These are phyloP conservation scores for Turdus rufiventris DNA, from an alignment of 2,113 vertebrate species.

Conservation along the genomic window DNA sequence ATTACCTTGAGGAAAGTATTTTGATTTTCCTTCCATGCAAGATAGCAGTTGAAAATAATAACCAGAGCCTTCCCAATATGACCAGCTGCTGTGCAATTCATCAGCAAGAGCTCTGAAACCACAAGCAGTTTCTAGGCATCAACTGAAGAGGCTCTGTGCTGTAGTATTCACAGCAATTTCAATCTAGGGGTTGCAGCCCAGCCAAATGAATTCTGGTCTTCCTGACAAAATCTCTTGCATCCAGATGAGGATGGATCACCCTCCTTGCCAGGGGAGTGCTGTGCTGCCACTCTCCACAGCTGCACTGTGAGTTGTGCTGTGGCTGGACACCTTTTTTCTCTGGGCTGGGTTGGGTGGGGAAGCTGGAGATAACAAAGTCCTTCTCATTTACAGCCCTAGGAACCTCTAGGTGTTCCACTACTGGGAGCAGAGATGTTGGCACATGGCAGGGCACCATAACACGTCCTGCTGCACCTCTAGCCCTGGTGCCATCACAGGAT, in stretches of 20 bases:
- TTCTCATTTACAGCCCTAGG: neutral
- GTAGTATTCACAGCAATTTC: neutral
- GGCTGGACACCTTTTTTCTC: neutral
- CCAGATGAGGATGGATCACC: neutral
- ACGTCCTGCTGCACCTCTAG: neutral
- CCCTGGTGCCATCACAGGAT: neutral
- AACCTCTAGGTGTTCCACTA: neutral
- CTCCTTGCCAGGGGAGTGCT: neutral
- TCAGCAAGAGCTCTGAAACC: slow-evolving; percentile 3
- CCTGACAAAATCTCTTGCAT: neutral
- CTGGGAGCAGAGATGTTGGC: neutral
- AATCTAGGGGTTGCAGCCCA: neutral
- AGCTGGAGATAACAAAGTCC: neutral
- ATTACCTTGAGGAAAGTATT: slow-evolving; percentile 49
- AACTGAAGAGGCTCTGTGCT: neutral
- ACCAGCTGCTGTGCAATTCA: slow-evolving; percentile 23
- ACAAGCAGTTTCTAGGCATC: neutral
- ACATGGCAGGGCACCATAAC: neutral
- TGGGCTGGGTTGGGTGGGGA: neutral
- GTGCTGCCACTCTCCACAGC: neutral
- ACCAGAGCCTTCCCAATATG: neutral
- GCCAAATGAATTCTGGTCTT: neutral
- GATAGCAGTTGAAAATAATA: slow-evolving; percentile 18
- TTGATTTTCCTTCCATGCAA: slow-evolving; percentile 31
- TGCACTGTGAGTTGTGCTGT: neutral